phyloP scores from a whole-genome alignment of 1,140 invertebrate species.

The Bombus polaris region DNA sequence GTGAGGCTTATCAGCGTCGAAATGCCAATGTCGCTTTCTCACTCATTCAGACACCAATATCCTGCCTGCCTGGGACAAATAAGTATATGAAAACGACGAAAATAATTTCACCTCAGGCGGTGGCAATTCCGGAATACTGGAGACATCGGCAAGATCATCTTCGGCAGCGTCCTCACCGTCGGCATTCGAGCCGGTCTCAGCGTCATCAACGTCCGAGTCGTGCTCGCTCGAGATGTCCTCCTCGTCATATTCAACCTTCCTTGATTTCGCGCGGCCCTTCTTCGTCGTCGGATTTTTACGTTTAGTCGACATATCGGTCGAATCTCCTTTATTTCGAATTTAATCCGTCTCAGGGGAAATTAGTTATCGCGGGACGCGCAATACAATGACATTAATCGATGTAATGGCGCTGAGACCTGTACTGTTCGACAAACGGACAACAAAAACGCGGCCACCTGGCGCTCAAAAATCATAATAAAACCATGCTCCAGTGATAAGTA shows the following conservation, averaged over 20 bases:
- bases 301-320: constrained; percentile 74
- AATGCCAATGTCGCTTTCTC: constrained; percentile 3
- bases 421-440: constrained; percentile 60
- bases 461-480: constrained; percentile 78
- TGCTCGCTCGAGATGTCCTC: constrained; percentile 81
- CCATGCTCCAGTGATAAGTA: constrained; percentile 72
- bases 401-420: constrained; percentile 70
- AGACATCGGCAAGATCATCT: constrained; percentile 74
- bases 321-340: neutral
- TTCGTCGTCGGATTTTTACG: constrained; percentile 73
- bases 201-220: constrained; percentile 79
- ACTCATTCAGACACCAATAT: neutral
- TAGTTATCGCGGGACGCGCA: constrained; percentile 17
- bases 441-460: constrained; percentile 74
- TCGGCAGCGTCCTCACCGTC: constrained; percentile 77
- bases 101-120: constrained; percentile 76
- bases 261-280: constrained; percentile 76
- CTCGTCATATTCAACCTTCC: constrained; percentile 80
- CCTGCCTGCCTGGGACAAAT: constrained; percentile 7
- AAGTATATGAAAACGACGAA: constrained; percentile 33
- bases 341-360: neutral
- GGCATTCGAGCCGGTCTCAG: constrained; percentile 73
- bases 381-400: constrained; percentile 71
- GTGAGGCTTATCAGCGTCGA: neutral
- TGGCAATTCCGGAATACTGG: constrained; percentile 76